Evolutionary conservation across 2,113 vertebrate species (phyloP).

Genomic region (Perccottus glenii): DNA sequence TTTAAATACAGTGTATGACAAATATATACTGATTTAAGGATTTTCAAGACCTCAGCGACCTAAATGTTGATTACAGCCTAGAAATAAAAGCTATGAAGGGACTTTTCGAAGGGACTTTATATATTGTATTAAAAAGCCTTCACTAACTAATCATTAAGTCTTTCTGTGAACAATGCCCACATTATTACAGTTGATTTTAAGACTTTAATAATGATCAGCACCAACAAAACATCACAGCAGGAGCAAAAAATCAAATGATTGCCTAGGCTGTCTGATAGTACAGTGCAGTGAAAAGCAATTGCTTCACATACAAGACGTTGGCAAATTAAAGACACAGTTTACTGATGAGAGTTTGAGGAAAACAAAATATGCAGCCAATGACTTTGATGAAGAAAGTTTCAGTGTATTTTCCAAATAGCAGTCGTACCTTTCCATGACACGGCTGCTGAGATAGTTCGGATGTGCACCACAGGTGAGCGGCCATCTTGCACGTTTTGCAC

Average conservation of each 20-base stretch:
- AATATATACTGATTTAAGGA: too few species aligned
- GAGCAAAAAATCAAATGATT: neutral
- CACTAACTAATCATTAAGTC: too few species aligned
- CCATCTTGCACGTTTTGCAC: slow-evolving; percentile 89
- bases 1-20: too few species aligned
- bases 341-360: slow-evolving; percentile 1
- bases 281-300: neutral
- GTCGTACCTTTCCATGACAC: slow-evolving; percentile 83
- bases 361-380: neutral
- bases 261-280: neutral
- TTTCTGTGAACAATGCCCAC: too few species aligned
- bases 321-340: slow-evolving; percentile 1
- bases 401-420: neutral
- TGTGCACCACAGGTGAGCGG: slow-evolving; percentile 91
- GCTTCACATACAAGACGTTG: neutral
- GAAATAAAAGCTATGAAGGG: too few species aligned
- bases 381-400: neutral
- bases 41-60: too few species aligned
- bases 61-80: too few species aligned
- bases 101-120: too few species aligned
- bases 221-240: neutral
- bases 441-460: slow-evolving; percentile 88
- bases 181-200: neutral
- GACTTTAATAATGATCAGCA: neutral
- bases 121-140: too few species aligned